Conservation (phyloP, 2,888 invertebrate genomes). For the Tholera decimalis region DNA sequence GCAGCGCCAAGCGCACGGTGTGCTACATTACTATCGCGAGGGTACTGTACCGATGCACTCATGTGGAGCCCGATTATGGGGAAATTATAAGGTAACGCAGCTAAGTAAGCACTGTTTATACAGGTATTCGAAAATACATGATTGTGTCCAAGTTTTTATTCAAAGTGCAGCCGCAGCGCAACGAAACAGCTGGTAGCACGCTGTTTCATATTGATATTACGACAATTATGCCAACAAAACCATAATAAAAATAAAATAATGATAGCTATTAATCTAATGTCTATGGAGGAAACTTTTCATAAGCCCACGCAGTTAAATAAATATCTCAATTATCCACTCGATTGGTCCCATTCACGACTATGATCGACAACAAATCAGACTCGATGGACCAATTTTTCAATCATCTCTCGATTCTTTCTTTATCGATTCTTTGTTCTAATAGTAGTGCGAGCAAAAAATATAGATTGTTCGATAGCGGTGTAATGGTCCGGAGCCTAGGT, state of each 20-base stretch:
- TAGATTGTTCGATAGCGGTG: slow-evolving; percentile 61
- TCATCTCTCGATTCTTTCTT: slow-evolving; percentile 57
- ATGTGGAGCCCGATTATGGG: slow-evolving; percentile 42
- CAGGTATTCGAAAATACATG: slow-evolving; percentile 24
- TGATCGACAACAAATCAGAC: slow-evolving; percentile 63
- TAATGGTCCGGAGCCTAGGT: slow-evolving; percentile 49
- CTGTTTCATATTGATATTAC: neutral
- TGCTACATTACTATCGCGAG: slow-evolving; percentile 63
- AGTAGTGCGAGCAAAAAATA: slow-evolving; percentile 57
- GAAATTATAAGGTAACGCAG: slow-evolving; percentile 50
- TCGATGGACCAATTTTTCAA: slow-evolving; percentile 62
- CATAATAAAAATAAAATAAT: slow-evolving; percentile 18
- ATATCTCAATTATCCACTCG: slow-evolving; percentile 66
- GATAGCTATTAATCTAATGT: slow-evolving; percentile 24
- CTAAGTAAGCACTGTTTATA: slow-evolving; percentile 15
- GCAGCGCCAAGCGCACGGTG: slow-evolving; percentile 46
- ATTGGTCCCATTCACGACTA: slow-evolving; percentile 66
- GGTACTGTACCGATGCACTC: slow-evolving; percentile 47
- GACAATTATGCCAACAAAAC: slow-evolving; percentile 4
- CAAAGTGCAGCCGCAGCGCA: slow-evolving; percentile 43
- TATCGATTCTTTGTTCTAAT: slow-evolving; percentile 61
- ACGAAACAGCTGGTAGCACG: slow-evolving; percentile 42
- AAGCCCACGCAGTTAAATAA: slow-evolving; percentile 57
- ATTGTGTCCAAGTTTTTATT: slow-evolving; percentile 33
- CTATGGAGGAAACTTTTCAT: slow-evolving; percentile 11